Percentiles rank a stretch among this genome's conserved stretches.
Evolutionary conservation across 2,888 invertebrate genomes (phyloP).

Genomic region (Onchidella celtica): DNA sequence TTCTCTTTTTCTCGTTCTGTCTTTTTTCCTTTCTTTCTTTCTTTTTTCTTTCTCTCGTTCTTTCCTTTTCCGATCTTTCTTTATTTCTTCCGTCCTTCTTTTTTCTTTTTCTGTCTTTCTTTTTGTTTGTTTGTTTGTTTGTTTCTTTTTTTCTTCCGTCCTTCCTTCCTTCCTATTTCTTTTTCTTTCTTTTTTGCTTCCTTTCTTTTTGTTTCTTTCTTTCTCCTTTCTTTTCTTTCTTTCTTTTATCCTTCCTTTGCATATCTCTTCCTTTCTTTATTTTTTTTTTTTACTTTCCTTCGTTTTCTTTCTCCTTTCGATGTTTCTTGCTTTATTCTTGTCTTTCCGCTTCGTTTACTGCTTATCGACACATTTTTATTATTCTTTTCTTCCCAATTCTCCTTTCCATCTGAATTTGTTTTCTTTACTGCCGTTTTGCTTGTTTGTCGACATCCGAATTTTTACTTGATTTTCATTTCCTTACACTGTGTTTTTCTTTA

Average conservation of each 20-base stretch:
- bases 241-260: neutral
- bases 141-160: neutral
- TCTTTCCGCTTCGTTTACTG: neutral
- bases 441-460: no score
- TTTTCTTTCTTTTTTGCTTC: neutral
- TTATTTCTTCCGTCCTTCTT: neutral
- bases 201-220: neutral
- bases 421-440: no score
- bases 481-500: no score
- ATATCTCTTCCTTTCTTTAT: neutral
- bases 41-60: neutral
- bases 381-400: neutral
- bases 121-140: neutral
- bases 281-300: neutral
- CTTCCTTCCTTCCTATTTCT: neutral
- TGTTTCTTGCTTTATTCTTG: neutral
- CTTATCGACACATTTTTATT: neutral
- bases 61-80: neutral
- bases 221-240: constrained; percentile 1
- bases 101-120: neutral
- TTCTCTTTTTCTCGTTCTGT: no score
- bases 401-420: no score
- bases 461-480: no score
- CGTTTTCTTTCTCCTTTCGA: neutral
- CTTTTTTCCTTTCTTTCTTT: neutral